Conservation (phyloP, 2,113 vertebrate genomes). For the Chelonoidis abingdonii region DNA sequence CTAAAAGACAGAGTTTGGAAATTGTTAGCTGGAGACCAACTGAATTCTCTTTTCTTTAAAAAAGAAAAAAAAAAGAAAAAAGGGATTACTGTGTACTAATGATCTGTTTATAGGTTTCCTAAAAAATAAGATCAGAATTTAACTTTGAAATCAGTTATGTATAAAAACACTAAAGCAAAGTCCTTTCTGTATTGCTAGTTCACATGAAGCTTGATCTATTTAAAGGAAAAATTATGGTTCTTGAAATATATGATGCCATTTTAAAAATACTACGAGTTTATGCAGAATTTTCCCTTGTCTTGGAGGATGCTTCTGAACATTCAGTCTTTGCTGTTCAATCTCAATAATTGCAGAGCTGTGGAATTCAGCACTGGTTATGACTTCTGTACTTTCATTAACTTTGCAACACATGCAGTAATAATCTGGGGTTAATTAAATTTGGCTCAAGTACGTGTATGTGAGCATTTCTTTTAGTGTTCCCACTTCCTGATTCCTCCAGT, state of each 20-base stretch:
- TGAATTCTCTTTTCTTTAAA: background rate
- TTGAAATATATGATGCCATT: background rate
- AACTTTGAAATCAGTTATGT: background rate
- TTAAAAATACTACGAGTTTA: background rate
- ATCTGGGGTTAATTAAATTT: rapidly evolving
- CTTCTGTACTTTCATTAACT: background rate
- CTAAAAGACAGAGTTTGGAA: too few species aligned
- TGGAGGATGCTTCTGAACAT: background rate
- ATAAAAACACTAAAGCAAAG: background rate
- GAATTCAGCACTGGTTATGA: background rate
- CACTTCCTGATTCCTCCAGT: background rate
- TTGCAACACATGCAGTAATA: background rate
- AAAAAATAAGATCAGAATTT: background rate
- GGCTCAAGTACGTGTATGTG: background rate
- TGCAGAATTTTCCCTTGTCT: background rate
- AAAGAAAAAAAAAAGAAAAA: background rate
- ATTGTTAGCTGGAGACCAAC: background rate
- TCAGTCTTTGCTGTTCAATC: background rate
- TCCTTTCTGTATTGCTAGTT: background rate
- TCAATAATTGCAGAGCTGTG: background rate
- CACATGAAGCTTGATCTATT: background rate
- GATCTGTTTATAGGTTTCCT: background rate
- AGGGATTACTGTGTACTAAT: background rate
- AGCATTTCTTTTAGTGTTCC: background rate
- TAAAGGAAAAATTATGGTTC: background rate